These are phyloP conservation scores for Papio anubis DNA, from an alignment of 2,113 vertebrate species.

Conservation along the genomic window DNA sequence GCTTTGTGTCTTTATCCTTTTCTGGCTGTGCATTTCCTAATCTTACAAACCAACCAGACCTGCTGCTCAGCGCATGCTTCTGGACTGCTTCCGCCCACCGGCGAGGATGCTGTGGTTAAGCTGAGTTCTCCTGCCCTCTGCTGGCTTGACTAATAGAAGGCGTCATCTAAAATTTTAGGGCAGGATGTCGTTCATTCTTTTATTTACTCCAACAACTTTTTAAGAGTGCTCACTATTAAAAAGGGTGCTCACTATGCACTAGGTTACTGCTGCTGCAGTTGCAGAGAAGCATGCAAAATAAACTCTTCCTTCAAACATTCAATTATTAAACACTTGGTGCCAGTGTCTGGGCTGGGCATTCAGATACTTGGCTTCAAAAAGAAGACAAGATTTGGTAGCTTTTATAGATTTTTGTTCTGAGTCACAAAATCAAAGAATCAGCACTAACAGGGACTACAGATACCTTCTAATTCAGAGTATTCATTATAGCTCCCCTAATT, in stretches of 20 bases:
- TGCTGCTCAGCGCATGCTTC: not conserved
- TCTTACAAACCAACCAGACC: not conserved
- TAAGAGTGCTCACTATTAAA: not conserved
- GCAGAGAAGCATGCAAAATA: not conserved
- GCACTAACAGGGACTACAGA: not conserved
- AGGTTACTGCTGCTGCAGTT: not conserved
- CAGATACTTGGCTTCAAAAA: not conserved
- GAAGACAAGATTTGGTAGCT: not conserved
- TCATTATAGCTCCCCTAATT: not conserved
- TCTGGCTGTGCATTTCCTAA: not conserved
- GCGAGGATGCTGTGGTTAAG: not conserved
- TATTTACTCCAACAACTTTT: not conserved
- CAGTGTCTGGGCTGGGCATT: not conserved
- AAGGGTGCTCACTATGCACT: not conserved
- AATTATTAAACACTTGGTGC: not conserved
- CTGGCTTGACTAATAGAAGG: not conserved
- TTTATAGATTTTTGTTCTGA: not conserved
- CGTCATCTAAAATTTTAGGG: not conserved
- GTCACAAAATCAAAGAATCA: not conserved
- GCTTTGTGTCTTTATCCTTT: not conserved
- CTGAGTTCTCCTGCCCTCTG: conserved; percentile 67
- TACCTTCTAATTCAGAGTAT: not conserved
- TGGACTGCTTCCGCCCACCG: not conserved
- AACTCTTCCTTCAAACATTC: not conserved
- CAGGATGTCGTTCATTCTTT: not conserved